Percentiles rank a stretch among this genome's conserved stretches.
These are phyloP conservation scores for Nebria ingens DNA, from an alignment of 1,140 invertebrate genomes.

Conservation along the genomic window DNA sequence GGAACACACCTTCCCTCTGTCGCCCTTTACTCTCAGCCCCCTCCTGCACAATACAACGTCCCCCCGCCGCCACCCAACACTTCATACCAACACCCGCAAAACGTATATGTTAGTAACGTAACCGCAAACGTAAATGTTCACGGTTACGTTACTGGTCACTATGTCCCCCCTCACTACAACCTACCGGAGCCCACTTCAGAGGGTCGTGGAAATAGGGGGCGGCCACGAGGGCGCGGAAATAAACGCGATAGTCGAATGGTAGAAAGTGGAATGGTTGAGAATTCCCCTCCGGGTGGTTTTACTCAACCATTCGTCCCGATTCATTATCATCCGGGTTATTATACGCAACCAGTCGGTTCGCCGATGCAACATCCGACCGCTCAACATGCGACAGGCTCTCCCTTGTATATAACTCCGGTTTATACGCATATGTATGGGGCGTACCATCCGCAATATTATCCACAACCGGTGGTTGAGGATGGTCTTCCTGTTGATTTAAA, in stretches of 20 bases:
- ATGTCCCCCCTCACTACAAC: not conserved
- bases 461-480: not conserved
- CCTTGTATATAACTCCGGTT: slow-evolving; percentile 11
- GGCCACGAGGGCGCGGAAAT: not conserved
- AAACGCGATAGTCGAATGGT: slow-evolving; percentile 4
- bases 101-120: slow-evolving; percentile 16
- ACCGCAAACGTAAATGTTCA: slow-evolving; percentile 18
- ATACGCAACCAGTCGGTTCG: not conserved
- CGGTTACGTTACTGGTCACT: slow-evolving; percentile 10
- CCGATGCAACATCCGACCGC: slow-evolving; percentile 15
- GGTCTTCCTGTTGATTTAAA: not conserved
- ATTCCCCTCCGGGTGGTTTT: not conserved
- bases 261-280: not conserved
- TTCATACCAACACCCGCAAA: slow-evolving; percentile 13
- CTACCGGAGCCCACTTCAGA: slow-evolving; percentile 1
- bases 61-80: slow-evolving; percentile 13
- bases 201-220: slow-evolving; percentile 6
- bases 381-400: slow-evolving; percentile 19
- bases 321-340: not conserved
- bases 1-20: not conserved
- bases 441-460: slow-evolving; percentile 10
- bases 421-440: slow-evolving; percentile 12
- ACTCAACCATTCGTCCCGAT: not conserved
- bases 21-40: slow-evolving; percentile 10
- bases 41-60: slow-evolving; percentile 9